Base-by-base conservation (phyloP, 2,888 invertebrate genomes). In the Lymantria monacha region DNA sequence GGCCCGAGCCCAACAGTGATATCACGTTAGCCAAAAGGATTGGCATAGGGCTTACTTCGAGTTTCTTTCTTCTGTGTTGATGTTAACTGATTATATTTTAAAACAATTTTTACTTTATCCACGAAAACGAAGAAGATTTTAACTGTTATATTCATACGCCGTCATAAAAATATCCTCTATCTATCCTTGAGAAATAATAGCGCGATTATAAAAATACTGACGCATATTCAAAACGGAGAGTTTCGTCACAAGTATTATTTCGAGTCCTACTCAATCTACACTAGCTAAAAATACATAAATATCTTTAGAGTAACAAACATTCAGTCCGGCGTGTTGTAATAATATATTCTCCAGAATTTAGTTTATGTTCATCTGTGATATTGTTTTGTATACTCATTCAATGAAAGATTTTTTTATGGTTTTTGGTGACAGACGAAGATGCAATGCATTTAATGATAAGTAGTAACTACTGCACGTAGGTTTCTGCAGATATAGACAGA, bases 261-360 rank as follows among this genome's bases (percentile, higher is more conserved):
- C 12, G 11, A 43, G 52, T 52, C 61, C 50, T 48, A 56, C 64
- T 45, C 51, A 42, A 46, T 46, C 44, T n/a, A 47, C 12, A 46
- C 44, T 49, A 44, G 49, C 51, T 51, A 51, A 56, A 63, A 55
- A 55, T 57, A 42, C 38, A 49, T 38, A 53, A 60, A 63, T 58
- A 54, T 55, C 42, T 49, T 46, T 33, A 33, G 37, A 12, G 45
- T 42, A 33, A 47, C 42, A 48, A 42, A 45, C 1, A 52, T 45
- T 40, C 10, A 37, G 13, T 30, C 9, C 33, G 40, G 22, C 44
- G 42, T 51, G 46, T 48, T 43, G 38, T 52, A 43, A 49, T 46
- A 30, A 52, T 42, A 42, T 42, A 52, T 52, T 47, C 9, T 15
- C 0, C 11, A 40, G 37, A 37, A 37, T 42, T 46, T 41, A 51